A percentile compares a stretch with the other conserved stretches of the same genome.
Evolutionary conservation across 1,140 invertebrate species (phyloP).

Genomic region (Teleogryllus occipitalis): DNA sequence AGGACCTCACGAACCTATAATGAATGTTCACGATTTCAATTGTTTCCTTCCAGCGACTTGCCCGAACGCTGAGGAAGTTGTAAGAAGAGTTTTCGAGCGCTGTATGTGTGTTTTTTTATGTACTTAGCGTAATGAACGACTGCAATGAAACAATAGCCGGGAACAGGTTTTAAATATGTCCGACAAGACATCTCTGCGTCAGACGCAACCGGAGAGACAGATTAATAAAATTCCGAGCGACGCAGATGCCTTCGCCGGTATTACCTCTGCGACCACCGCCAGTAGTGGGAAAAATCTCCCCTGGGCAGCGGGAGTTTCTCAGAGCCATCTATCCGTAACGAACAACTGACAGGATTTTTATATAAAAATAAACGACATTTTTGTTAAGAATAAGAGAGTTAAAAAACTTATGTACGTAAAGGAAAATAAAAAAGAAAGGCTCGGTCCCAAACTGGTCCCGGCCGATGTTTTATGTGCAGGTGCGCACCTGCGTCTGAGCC

Average conservation of each 20-base stretch:
- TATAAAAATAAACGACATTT: neutral
- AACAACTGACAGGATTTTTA: neutral
- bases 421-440: neutral
- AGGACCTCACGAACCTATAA: neutral
- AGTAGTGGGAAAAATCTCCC: too few relatives aligned
- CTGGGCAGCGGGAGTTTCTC: too few relatives aligned
- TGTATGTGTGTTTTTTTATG: neutral
- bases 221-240: neutral
- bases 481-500: neutral
- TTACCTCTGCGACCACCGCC: too few relatives aligned
- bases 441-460: neutral
- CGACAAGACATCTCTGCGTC: neutral
- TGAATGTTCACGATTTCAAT: slow-evolving; percentile 1
- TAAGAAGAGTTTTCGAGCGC: neutral
- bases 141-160: neutral
- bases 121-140: neutral
- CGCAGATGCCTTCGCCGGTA: neutral
- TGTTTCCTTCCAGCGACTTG: neutral
- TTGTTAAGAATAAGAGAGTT: neutral
- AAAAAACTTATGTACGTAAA: neutral
- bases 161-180: slow-evolving; percentile 1
- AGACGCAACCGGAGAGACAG: neutral
- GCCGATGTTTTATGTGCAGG: neutral
- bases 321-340: too few relatives aligned
- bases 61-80: neutral